Percentiles rank a stretch among this genome's conserved stretches.
Evolutionary conservation across 2,797 vertebrate species (phyloP).

Genomic region (Danio albolineatus): DNA sequence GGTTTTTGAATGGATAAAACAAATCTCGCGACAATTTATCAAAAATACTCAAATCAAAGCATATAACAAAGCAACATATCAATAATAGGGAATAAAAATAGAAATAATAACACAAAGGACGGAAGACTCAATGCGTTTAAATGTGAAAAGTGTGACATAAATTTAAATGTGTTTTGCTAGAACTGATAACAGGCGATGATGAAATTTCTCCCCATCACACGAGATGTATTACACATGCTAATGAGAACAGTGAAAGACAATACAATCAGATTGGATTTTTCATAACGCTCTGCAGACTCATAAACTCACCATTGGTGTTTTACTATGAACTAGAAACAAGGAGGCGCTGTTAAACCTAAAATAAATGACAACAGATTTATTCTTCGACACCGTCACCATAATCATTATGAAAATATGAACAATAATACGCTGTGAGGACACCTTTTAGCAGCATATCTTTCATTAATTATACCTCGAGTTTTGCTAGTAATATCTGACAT

Average conservation of each 20-base stretch:
- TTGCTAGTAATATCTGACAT: background rate
- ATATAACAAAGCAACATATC: background rate
- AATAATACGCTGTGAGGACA: too few relatives aligned
- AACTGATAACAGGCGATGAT: background rate
- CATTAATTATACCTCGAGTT: background rate
- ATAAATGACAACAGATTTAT: background rate
- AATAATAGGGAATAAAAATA: background rate
- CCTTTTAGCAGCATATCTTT: too few relatives aligned
- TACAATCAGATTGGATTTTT: background rate
- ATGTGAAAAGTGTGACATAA: background rate
- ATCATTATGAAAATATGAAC: background rate
- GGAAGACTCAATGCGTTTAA: background rate
- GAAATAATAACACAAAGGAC: background rate
- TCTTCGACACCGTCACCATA: background rate
- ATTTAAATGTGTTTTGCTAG: background rate
- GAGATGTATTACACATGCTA: background rate
- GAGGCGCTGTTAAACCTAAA: conserved; percentile 62
- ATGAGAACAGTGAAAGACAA: background rate
- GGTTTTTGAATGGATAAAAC: background rate
- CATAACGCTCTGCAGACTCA: background rate
- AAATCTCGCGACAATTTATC: background rate
- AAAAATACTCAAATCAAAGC: background rate
- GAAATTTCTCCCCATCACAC: background rate
- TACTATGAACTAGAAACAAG: conserved; percentile 50
- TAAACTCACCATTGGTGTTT: conserved; percentile 11